Evolutionary conservation across 2,888 invertebrate genomes (phyloP), one percentile per base, ranked within the genome.

Genomic region (Tiliacea citrago): DNA sequence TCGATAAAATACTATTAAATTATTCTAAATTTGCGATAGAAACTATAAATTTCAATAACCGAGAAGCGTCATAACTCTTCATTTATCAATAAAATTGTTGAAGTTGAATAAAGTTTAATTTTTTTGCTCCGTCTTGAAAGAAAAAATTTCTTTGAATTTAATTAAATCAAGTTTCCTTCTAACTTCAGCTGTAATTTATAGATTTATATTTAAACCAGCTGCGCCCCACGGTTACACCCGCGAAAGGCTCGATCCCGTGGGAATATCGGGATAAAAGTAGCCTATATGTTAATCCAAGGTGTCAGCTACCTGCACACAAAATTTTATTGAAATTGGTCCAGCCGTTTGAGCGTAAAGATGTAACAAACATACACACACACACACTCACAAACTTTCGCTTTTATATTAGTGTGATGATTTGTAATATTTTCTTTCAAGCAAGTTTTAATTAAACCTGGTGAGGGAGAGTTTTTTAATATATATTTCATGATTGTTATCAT

Each of bases 91-190:
- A 53, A 62, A 81, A 78, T 53, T 57, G 21, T 58, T 81, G 35
- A 61, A 58, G 24, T 21, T 9, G 45, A 58, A 66, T 69, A 67
- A 58, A 42, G 53, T 55, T 55, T 49, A 29, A 4, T 42, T 65
- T 55, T 72, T 77, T 63, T 49, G 21, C 42, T 55, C 18, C 0
- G 7, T 47, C 53, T 55, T 49, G 29, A n/a, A 51, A 45, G 47
- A 58, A 83, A 83, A 83, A 83, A 81, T 24, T 73, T 69, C 24
- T 62, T 45, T 13, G n/a, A 83, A 45, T 73, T 73, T 53, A 68
- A 83, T 81, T 66, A 62, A 61, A 58, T 72, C 47, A 68, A 57
- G 45, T 62, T 79, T 62, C 4, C n/a, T 42, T 29, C 55, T 13
- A 57, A 47, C 39, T 72, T 83, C 16, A 39, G 49, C 16, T 35